Evolutionary conservation across 2,888 invertebrate species (phyloP).

Genomic region (Eucriotettix oculatus): DNA sequence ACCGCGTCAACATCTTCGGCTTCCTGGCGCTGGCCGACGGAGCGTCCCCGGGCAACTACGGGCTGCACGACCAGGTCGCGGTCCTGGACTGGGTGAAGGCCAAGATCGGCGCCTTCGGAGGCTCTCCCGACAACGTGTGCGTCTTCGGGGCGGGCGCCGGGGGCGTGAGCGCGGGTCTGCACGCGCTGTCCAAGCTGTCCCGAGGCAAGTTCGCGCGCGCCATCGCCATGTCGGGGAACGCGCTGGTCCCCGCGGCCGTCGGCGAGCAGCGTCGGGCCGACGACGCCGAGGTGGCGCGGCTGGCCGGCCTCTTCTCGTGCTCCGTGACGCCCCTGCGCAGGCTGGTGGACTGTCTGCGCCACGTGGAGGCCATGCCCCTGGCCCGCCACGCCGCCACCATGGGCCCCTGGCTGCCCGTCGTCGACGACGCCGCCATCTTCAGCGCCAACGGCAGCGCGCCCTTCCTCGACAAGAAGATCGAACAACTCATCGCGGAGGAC

Average conservation of each 20-base stretch:
- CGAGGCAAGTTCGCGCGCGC: slow-evolving; percentile 51
- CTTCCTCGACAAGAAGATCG: too few relatives aligned
- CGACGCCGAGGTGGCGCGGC: too few relatives aligned
- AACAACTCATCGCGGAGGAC: too few relatives aligned
- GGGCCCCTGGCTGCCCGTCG: too few relatives aligned
- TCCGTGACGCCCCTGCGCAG: too few relatives aligned
- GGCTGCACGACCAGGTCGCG: slow-evolving; percentile 66
- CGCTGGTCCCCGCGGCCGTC: slow-evolving; percentile 43
- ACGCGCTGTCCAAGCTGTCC: slow-evolving; percentile 37
- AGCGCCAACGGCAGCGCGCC: too few relatives aligned
- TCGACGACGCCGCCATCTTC: too few relatives aligned
- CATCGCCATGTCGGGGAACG: slow-evolving; percentile 67
- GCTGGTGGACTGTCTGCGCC: too few relatives aligned
- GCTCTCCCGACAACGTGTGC: slow-evolving; percentile 56
- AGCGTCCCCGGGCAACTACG: slow-evolving; percentile 63
- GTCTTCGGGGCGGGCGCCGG: slow-evolving; percentile 69
- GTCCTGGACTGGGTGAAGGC: slow-evolving; percentile 61
- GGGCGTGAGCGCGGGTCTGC: slow-evolving; percentile 59
- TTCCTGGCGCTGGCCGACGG: slow-evolving; percentile 64
- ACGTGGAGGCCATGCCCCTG: too few relatives aligned
- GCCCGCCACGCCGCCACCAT: too few relatives aligned
- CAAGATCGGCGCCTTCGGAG: slow-evolving; percentile 58
- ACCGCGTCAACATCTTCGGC: slow-evolving; percentile 67
- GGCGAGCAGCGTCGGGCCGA: too few relatives aligned
- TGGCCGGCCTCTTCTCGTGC: too few relatives aligned